These are phyloP conservation scores for Irena cyanogastra DNA, from an alignment of 2,113 vertebrate species.

Conservation along the genomic window DNA sequence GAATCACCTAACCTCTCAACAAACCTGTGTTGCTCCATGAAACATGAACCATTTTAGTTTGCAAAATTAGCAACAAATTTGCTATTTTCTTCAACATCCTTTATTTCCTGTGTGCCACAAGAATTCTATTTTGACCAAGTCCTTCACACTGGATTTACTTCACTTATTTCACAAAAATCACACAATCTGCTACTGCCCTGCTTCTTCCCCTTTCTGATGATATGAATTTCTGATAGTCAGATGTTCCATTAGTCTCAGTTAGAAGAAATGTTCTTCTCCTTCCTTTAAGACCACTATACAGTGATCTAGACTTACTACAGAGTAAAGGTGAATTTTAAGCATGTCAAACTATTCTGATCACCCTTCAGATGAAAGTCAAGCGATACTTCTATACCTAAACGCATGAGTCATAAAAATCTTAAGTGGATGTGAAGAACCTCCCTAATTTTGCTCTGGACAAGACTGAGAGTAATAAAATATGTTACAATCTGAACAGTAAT, in stretches of 20 bases:
- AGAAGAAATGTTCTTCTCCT: neutral
- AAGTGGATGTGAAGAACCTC: neutral
- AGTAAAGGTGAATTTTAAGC: neutral
- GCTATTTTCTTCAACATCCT: neutral
- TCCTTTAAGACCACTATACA: neutral
- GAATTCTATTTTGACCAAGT: neutral
- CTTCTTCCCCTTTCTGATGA: neutral
- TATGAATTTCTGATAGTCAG: neutral
- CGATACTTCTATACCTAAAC: neutral
- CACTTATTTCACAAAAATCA: neutral
- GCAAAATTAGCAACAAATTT: neutral
- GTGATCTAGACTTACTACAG: neutral
- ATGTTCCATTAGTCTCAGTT: neutral
- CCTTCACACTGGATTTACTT: neutral
- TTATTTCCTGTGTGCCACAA: neutral
- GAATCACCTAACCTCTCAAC: neutral
- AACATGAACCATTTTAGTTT: neutral
- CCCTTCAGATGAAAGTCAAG: neutral
- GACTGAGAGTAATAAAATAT: neutral
- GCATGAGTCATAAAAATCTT: neutral
- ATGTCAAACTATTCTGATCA: neutral
- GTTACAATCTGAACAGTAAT: neutral
- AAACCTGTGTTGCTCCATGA: neutral
- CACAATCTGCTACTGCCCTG: neutral
- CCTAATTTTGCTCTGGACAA: neutral